Base-by-base conservation (phyloP, 2,888 invertebrate genomes). In the Drosophila stalkeri region DNA sequence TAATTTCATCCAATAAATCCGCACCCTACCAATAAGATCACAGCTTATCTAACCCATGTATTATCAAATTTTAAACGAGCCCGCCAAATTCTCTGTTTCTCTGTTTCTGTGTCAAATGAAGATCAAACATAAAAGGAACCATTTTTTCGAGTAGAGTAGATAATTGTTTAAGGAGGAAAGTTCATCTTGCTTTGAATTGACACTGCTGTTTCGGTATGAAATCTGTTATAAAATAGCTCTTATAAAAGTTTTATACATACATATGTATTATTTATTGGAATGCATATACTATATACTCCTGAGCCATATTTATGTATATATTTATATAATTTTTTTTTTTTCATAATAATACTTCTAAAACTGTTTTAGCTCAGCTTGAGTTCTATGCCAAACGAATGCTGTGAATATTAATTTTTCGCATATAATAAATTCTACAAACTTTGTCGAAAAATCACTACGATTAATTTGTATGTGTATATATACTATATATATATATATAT, bases 341-440 rank as follows among this genome's bases (percentile, higher is more conserved):
- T 14, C 14, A 37, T 14, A 8, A 44, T 84, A 87, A 89, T 89
- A 89, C 80, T 85, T 84, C 66, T 81, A 69, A 70, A 83, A 62
- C 63, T 69, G 2, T 33, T 64, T 46, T 73, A 79, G 81, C 86
- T 79, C 74, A 81, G 79, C 86, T 79, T 69, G 20, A 74, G 70
- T 64, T 60, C 71, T 43, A 70, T 33, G 60, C 46, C 39, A 8
- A 27, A 75, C 63, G 35, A 57, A 37, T 55, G 23, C 37, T 55
- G 35, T 57, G 33, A 52, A 46, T 54, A 41, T 23, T 55, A 47
- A 4, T 46, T 11, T n/a, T n/a, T n/a, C 31, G 31, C 49, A 11
- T 16, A n/a, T 49, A 49, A n/a, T 44, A 61, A 65, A 68, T 65
- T 60, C 69, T 78, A 72, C 67, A 80, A 82, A 82, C 60, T 47